Evolutionary conservation across 2,888 invertebrate genomes (phyloP), one percentile per base, ranked within the genome.

Genomic region (Acronicta psi): DNA sequence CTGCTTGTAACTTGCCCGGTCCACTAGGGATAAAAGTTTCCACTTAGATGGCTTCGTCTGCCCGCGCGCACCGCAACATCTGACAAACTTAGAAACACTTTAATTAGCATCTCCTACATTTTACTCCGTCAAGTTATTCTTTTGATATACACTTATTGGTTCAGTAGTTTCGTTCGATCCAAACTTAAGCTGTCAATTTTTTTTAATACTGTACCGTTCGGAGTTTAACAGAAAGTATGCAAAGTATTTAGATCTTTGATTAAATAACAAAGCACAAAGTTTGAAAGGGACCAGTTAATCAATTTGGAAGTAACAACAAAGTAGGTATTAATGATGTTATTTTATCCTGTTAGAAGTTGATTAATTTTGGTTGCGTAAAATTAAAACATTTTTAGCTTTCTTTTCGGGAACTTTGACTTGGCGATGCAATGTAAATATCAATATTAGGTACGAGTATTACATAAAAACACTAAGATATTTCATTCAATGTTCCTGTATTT

Each of bases 11-110:
- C 71, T 84, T 76, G 69, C 67, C 64, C 65, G 60, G 63, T 77
- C 79, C 83, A 70, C 69, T 69, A 69, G 84, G 86, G 82, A 86
- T 86, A 84, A 85, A 89, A 90, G 84, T 89, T 90, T 84, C 57
- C 59, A 69, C 60, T 59, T 66, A 84, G 81, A 76, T 73, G 83
- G 76, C 78, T 80, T 73, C 73, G 75, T 73, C 83, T 82, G 77
- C 79, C 83, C 83, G 77, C 81, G 68, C 58, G 51, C 64, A 69
- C 77, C 72, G 73, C 70, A 72, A 81, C 81, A 80, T 82, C 83
- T 83, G 80, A 78, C 81, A 57, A 88, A 88, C 85, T 89, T 87
- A 57, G 63, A 62, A 80, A 84, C 85, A 87, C 82, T 88, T 88
- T 89, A 90, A 90, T 90, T 90, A 89, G 87, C 83, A 84, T 83